Conservation (phyloP, 2,113 vertebrate genomes). For the Illadopsis cleaveri region DNA sequence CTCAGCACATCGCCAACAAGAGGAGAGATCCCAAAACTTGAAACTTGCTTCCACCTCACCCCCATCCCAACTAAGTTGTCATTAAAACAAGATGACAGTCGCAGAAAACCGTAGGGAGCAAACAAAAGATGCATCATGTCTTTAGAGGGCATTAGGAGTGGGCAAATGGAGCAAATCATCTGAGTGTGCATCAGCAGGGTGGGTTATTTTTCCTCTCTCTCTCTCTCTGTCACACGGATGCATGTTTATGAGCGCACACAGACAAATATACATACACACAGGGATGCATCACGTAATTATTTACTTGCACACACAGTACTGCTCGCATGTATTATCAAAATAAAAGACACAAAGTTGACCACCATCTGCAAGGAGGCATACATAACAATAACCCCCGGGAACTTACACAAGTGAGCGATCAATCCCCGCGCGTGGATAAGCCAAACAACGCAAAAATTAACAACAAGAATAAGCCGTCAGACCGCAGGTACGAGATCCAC, state of each 20-base stretch:
- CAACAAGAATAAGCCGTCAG: not conserved
- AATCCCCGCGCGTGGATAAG: conserved; percentile 35
- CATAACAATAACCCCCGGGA: conserved; percentile 44
- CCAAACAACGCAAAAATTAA: conserved; percentile 48
- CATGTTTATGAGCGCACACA: not conserved
- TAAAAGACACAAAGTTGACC: conserved; percentile 73
- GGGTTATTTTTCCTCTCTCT: not conserved
- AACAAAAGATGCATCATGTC: conserved; percentile 25
- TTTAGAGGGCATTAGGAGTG: conserved; percentile 22
- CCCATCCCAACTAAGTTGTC: not conserved
- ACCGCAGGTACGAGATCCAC: conserved; percentile 34
- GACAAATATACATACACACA: not conserved
- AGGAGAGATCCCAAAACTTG: conserved; percentile 24
- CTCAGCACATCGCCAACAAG: not conserved
- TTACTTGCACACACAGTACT: not conserved
- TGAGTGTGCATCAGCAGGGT: not conserved
- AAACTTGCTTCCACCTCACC: conserved; percentile 11
- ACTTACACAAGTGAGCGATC: conserved; percentile 66
- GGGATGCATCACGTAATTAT: not conserved
- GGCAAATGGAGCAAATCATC: conserved; percentile 28
- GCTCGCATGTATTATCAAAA: not conserved
- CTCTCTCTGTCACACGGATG: not conserved
- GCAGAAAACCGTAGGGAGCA: not conserved
- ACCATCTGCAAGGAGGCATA: conserved; percentile 37
- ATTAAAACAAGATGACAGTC: not conserved